Evolutionary conservation across 2,113 vertebrate species (phyloP).

Genomic region (Polypterus senegalus): DNA sequence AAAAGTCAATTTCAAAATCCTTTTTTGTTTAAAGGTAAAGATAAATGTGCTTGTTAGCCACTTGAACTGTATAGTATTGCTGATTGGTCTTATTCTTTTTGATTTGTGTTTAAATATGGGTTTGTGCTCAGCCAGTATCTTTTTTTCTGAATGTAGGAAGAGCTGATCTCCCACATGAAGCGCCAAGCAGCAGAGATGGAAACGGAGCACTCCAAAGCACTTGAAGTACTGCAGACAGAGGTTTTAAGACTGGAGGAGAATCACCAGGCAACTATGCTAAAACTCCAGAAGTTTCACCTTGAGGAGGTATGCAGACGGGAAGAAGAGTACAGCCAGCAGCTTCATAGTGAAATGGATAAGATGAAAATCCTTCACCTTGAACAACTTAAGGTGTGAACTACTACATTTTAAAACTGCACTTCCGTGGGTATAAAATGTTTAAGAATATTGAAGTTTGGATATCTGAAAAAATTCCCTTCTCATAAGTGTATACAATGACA

Average conservation of each 20-base stretch:
- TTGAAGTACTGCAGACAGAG: conserved; percentile 49
- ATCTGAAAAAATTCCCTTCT: too few relatives aligned
- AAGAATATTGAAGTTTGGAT: too few relatives aligned
- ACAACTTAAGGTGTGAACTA: conserved; percentile 52
- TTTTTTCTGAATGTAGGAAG: conserved; percentile 26
- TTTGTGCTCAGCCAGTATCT: neutral
- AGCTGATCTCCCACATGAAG: conserved; percentile 33
- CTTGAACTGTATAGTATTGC: too few relatives aligned
- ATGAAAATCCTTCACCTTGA: conserved; percentile 42
- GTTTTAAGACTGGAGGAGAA: conserved; percentile 53
- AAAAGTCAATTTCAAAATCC: too few relatives aligned
- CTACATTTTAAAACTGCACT: neutral
- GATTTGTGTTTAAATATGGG: neutral
- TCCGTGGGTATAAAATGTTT: too few relatives aligned
- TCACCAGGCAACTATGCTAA: conserved; percentile 47
- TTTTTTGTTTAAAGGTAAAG: too few relatives aligned
- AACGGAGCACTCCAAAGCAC: conserved; percentile 40
- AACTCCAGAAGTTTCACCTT: conserved; percentile 36
- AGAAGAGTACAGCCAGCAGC: conserved; percentile 23
- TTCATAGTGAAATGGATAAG: conserved; percentile 25
- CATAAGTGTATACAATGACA: too few relatives aligned
- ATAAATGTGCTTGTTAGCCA: too few relatives aligned
- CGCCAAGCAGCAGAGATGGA: conserved; percentile 49
- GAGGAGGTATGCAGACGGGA: conserved; percentile 40
- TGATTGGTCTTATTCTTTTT: too few relatives aligned